A percentile compares a stretch with the other conserved stretches of the same genome.
phyloP scores from a whole-genome alignment of 1,140 invertebrate genomes.

The Microplitis mediator region DNA sequence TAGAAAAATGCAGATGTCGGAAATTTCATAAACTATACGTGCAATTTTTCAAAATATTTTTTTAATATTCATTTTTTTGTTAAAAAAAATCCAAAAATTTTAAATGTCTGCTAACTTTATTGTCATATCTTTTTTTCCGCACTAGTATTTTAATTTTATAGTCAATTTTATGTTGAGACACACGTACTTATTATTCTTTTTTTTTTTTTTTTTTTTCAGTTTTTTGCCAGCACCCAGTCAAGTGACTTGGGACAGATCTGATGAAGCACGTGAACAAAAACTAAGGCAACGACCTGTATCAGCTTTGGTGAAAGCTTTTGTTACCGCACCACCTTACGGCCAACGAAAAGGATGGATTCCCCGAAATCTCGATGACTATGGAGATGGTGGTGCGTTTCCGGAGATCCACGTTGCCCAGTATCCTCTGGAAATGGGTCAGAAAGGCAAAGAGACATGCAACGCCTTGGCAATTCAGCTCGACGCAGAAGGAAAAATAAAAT shows the following conservation, averaged over 20 bases:
- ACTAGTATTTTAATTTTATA: no score
- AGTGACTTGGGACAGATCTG: conserved; percentile 85
- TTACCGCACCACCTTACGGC: conserved; percentile 94
- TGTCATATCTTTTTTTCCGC: no score
- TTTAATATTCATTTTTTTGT: no score
- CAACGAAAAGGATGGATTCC: conserved; percentile 95
- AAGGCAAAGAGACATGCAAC: conserved; percentile 81
- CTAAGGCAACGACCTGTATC: conserved; percentile 67
- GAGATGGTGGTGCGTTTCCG: conserved; percentile 97
- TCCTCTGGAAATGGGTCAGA: conserved; percentile 85
- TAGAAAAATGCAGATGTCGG: no score
- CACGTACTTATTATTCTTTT: neutral
- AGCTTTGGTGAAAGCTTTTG: conserved; percentile 79
- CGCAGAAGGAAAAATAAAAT: conserved; percentile 93
- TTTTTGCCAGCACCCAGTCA: conserved; percentile 84
- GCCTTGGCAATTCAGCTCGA: conserved; percentile 93
- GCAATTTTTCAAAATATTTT: no score
- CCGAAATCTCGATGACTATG: conserved; percentile 81
- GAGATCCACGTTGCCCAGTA: conserved; percentile 98
- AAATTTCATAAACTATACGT: no score
- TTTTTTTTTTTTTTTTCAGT: conserved; percentile 60
- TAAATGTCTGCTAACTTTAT: no score
- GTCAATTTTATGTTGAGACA: no score
- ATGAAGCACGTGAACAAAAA: conserved; percentile 74
- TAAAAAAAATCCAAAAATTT: no score